phyloP scores from a whole-genome alignment of 1,140 invertebrate genomes.

The Zeugodacus cucurbitae region DNA sequence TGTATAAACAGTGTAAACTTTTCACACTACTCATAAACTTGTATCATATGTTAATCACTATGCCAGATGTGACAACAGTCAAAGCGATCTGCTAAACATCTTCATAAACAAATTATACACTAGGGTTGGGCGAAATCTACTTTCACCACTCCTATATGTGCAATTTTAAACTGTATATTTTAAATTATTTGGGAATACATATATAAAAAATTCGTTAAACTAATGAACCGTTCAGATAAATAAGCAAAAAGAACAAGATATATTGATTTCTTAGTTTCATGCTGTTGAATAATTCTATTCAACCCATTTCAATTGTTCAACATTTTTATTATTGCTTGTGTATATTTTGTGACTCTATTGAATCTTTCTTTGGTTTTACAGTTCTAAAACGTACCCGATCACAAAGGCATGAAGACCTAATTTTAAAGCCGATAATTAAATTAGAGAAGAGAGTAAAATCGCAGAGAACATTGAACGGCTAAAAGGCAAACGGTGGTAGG shows the following conservation, averaged over 20 bases:
- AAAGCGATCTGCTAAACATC: not conserved
- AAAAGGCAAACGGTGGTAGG: slow-evolving; percentile 29
- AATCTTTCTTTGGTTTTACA: slow-evolving; percentile 25
- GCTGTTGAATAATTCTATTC: slow-evolving; percentile 5
- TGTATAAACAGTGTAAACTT: not conserved
- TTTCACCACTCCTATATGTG: not conserved
- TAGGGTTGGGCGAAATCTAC: slow-evolving; percentile 5
- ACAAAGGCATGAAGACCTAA: slow-evolving; percentile 34
- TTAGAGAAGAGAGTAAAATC: slow-evolving; percentile 37
- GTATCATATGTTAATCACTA: not conserved
- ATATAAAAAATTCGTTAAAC: not conserved
- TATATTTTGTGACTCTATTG: slow-evolving; percentile 14
- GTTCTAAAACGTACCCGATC: not conserved
- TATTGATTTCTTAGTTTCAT: not conserved
- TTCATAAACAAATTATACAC: slow-evolving; percentile 6
- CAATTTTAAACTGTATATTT: not conserved
- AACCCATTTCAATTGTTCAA: slow-evolving; percentile 30
- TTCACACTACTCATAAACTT: not conserved
- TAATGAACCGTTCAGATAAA: not conserved
- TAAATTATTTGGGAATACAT: not conserved
- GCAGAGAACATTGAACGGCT: not conserved
- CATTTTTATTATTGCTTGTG: not conserved
- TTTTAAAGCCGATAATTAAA: slow-evolving; percentile 40
- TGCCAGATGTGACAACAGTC: not conserved
- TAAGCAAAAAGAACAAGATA: not conserved